phyloP scores from a whole-genome alignment of 23 tunicate species.

The Corella eumyota region DNA sequence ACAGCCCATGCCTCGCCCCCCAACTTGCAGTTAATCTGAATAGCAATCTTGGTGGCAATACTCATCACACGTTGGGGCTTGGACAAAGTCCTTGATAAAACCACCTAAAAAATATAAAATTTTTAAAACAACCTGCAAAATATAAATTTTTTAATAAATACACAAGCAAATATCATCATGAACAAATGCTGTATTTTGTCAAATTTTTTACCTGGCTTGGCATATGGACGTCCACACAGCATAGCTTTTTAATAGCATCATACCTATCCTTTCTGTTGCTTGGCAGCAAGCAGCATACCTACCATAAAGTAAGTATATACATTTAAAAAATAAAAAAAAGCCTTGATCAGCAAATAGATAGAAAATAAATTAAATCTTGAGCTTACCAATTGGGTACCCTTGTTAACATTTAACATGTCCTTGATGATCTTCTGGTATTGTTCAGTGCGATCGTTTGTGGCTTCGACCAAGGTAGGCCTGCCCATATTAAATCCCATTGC shows the following conservation, averaged over 20 bases:
- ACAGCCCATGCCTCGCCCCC: slow-evolving; percentile 97
- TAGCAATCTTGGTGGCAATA: slow-evolving; percentile 78
- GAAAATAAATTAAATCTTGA: neutral
- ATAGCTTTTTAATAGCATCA: slow-evolving; percentile 64
- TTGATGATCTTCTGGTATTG: slow-evolving; percentile 34
- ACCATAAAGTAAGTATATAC: neutral
- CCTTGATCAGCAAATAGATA: neutral
- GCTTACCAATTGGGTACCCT: slow-evolving; percentile 30
- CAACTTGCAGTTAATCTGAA: slow-evolving; percentile 84
- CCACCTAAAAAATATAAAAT: slow-evolving; percentile 39
- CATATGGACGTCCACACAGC: slow-evolving; percentile 73
- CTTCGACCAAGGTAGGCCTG: slow-evolving; percentile 24
- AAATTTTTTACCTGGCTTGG: slow-evolving; percentile 69
- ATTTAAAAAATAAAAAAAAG: neutral
- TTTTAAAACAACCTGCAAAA: too few relatives aligned
- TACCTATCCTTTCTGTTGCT: slow-evolving; percentile 74
- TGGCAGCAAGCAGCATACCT: slow-evolving; percentile 66
- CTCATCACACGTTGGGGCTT: slow-evolving; percentile 79
- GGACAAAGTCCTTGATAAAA: slow-evolving; percentile 43
- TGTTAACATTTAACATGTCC: slow-evolving; percentile 14
- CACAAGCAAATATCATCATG: too few relatives aligned
- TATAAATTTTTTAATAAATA: neutral
- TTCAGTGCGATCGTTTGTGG: slow-evolving; percentile 14
- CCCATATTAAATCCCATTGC: slow-evolving; percentile 65
- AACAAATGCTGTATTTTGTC: neutral